Percentiles rank a stretch among this genome's conserved stretches.
phyloP scores from a whole-genome alignment of 2,113 vertebrate species.

The Colossoma macropomum region DNA sequence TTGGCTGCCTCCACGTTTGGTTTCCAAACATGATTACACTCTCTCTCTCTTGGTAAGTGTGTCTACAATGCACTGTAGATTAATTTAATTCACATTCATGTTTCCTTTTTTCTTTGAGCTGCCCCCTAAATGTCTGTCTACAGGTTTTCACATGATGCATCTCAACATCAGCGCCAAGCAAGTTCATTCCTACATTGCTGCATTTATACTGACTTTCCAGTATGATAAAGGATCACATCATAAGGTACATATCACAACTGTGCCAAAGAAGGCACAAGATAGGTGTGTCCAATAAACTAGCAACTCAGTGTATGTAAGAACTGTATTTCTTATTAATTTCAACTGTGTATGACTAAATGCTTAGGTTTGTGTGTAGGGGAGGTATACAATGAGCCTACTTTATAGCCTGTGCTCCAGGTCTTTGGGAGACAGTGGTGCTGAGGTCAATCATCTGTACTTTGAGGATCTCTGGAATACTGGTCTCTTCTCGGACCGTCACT shows the following conservation, averaged over 20 bases:
- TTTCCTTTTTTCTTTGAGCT: no score
- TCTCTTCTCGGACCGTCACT: constrained; percentile 86
- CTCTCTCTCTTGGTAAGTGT: no score
- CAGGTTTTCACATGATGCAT: no score
- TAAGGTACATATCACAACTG: background rate
- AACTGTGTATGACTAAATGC: constrained; percentile 5
- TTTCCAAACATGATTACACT: no score
- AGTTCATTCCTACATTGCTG: no score
- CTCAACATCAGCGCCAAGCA: no score
- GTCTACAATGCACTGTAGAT: no score
- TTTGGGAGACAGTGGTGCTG: constrained; percentile 86
- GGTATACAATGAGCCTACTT: constrained; percentile 76
- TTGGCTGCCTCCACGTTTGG: no score
- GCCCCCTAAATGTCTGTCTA: no score
- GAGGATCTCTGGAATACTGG: constrained; percentile 86
- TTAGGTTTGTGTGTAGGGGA: background rate
- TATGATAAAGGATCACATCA: background rate
- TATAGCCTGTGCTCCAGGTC: constrained; percentile 93
- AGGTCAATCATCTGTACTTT: constrained; percentile 93
- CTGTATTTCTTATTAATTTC: background rate
- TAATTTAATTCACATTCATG: no score
- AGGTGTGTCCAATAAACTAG: background rate
- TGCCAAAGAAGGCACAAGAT: background rate
- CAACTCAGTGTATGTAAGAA: background rate
- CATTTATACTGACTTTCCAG: no score